Evolutionary conservation across 2,113 vertebrate species (phyloP).

Genomic region (Perca schrenkii): DNA sequence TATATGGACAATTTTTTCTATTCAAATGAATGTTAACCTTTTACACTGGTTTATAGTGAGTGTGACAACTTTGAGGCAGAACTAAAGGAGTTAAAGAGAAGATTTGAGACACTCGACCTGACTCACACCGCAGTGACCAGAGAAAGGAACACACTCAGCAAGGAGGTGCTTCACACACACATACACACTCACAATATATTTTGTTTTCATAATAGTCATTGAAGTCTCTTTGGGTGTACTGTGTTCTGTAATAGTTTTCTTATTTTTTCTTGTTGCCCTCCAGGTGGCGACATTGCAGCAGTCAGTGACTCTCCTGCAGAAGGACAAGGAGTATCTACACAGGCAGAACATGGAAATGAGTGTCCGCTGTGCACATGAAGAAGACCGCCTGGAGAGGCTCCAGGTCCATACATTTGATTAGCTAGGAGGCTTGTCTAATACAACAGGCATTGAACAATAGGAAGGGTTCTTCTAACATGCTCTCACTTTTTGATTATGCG

Average conservation of each 20-base stretch:
- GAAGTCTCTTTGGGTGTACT: not conserved
- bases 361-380: conserved; percentile 93
- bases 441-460: not conserved
- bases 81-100: conserved; percentile 87
- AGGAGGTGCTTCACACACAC: conserved; percentile 87
- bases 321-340: conserved; percentile 97
- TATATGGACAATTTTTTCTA: too few species aligned
- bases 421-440: not conserved
- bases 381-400: conserved; percentile 93
- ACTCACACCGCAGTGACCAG: conserved; percentile 85
- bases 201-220: not conserved
- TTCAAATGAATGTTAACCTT: not conserved
- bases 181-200: not conserved
- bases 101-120: conserved; percentile 88
- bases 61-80: conserved; percentile 91
- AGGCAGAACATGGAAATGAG: conserved; percentile 95
- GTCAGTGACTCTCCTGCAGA: conserved; percentile 92
- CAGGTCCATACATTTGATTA: conserved; percentile 68
- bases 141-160: conserved; percentile 90
- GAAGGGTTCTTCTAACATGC: not conserved
- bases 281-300: conserved; percentile 91
- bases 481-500: conserved; percentile 3
- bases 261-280: conserved; percentile 13
- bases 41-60: conserved; percentile 82
- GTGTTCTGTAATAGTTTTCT: not conserved